These are phyloP conservation scores for Trachemys scripta DNA, from an alignment of 2,113 vertebrate genomes.

Conservation along the genomic window DNA sequence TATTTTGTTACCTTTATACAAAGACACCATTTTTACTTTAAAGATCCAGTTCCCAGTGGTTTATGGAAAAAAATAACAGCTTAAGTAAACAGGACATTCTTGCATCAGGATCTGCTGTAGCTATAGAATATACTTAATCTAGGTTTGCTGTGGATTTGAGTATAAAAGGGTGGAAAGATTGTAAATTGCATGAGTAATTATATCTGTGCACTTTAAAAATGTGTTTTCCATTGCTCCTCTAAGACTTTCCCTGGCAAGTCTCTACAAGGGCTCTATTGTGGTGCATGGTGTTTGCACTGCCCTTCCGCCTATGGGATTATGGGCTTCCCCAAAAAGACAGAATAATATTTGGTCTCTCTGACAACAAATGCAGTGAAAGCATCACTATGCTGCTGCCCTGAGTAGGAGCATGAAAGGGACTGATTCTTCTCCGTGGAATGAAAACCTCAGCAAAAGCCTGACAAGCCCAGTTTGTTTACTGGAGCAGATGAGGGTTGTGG, in stretches of 20 bases:
- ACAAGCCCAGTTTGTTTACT: neutral
- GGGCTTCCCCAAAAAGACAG: neutral
- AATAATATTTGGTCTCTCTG: constrained; percentile 52
- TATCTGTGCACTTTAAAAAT: neutral
- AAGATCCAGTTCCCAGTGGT: neutral
- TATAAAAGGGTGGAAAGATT: neutral
- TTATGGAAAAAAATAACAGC: neutral
- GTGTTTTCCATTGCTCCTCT: neutral
- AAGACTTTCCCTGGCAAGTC: neutral
- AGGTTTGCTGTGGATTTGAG: neutral
- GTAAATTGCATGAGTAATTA: neutral
- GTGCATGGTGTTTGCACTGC: neutral
- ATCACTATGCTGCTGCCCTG: neutral
- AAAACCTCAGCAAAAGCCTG: neutral
- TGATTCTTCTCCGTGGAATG: neutral
- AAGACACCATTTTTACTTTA: neutral
- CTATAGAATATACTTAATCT: neutral
- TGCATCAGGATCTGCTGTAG: neutral
- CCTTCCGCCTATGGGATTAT: neutral
- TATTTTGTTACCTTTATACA: neutral
- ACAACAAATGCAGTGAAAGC: constrained; percentile 31
- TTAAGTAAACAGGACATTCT: neutral
- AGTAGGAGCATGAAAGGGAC: neutral
- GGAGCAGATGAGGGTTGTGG: neutral
- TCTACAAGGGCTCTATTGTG: neutral